Conservation (phyloP, 2,113 vertebrate species). For the Pyrgilauda ruficollis region DNA sequence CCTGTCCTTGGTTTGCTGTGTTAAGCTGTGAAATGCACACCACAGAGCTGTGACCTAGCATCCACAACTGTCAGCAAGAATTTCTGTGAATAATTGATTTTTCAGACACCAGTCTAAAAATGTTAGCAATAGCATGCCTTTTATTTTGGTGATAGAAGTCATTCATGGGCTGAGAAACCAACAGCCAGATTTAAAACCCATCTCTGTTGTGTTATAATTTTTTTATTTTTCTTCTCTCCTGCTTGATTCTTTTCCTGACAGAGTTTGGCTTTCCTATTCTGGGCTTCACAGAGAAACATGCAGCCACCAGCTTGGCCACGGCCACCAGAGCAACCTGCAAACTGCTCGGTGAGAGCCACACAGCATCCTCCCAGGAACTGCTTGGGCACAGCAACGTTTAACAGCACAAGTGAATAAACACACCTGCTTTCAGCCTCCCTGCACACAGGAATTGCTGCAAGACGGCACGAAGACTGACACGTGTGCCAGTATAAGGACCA, state of each 20-base stretch:
- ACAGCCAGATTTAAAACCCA: not conserved
- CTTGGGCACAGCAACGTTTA: not conserved
- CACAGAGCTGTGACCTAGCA: not conserved
- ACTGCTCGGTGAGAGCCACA: rapidly evolving
- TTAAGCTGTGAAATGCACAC: not conserved
- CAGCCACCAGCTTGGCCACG: not conserved
- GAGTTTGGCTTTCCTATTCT: not conserved
- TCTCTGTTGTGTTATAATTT: not conserved
- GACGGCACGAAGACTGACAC: not conserved
- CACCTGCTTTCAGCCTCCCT: not conserved
- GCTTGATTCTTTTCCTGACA: not conserved
- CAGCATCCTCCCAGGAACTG: not conserved
- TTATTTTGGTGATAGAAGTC: not conserved
- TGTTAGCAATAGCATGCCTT: not conserved
- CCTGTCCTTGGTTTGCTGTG: not conserved
- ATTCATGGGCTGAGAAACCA: not conserved
- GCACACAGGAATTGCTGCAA: not conserved
- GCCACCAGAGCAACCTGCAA: not conserved
- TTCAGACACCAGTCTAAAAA: not conserved
- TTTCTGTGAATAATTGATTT: slow-evolving; percentile 32
- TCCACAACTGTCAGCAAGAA: slow-evolving; percentile 3
- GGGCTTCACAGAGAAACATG: not conserved
- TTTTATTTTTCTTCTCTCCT: not conserved
- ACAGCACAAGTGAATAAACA: not conserved
- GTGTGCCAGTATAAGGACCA: not conserved